These are phyloP conservation scores for Solen grandis DNA, from an alignment of 1,140 invertebrate species.

Conservation along the genomic window DNA sequence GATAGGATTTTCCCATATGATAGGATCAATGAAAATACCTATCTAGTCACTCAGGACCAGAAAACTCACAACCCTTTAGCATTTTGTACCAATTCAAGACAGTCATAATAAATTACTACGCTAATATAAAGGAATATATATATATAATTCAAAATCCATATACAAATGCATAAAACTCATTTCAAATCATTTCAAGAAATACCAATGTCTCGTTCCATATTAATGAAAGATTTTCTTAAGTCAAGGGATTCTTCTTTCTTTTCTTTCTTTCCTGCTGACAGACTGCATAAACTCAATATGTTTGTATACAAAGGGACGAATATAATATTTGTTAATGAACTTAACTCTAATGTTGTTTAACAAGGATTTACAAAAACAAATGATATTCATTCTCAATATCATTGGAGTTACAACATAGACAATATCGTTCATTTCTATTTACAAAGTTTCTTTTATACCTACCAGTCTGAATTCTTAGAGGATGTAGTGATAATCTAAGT, in stretches of 20 bases:
- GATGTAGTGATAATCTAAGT: slow-evolving; percentile 9
- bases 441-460: neutral
- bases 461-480: slow-evolving; percentile 17
- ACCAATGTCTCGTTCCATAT: no score
- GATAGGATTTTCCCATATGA: no score
- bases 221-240: neutral
- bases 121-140: no score
- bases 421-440: slow-evolving; percentile 15
- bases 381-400: slow-evolving; percentile 21
- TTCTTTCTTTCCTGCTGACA: neutral
- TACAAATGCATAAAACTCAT: no score
- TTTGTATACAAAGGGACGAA: slow-evolving; percentile 16
- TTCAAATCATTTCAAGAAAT: no score
- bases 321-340: neutral
- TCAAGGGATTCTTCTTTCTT: neutral
- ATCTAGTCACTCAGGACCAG: no score
- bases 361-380: slow-evolving; percentile 2
- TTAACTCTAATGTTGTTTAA: neutral
- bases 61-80: no score
- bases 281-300: neutral
- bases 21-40: no score
- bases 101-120: no score
- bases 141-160: no score
- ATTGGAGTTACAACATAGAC: slow-evolving; percentile 3
- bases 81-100: no score